Percentiles rank a stretch among this genome's conserved stretches.
Evolutionary conservation across 2,888 invertebrate species (phyloP).

Genomic region (Chironomus riparius): DNA sequence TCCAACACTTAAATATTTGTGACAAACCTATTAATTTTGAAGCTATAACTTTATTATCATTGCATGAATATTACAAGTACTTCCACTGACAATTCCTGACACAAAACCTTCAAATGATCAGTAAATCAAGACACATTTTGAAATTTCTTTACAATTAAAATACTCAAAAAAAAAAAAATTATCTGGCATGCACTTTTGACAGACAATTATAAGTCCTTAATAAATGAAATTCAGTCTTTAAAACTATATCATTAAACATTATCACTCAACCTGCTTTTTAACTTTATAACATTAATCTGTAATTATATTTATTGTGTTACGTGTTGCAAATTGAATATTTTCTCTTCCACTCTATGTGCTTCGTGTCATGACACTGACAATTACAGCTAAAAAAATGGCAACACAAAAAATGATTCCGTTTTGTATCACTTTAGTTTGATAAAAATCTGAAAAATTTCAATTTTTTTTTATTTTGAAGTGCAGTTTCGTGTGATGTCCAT

Average conservation of each 20-base stretch:
- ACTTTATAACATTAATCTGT: background rate
- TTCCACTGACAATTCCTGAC: no score
- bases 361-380: background rate
- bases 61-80: no score
- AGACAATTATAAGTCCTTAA: background rate
- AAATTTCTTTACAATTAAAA: no score
- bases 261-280: background rate
- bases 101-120: no score
- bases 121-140: no score
- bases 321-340: constrained; percentile 3
- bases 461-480: background rate
- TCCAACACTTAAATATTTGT: no score
- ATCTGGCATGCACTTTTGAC: background rate
- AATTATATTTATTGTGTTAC: background rate
- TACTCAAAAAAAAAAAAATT: background rate
- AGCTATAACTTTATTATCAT: no score
- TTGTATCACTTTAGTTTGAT: background rate
- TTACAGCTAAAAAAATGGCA: background rate
- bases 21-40: no score
- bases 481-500: background rate
- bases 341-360: no score
- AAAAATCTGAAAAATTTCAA: background rate
- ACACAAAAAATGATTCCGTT: background rate
- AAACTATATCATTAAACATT: background rate
- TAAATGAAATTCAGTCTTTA: background rate